These are phyloP conservation scores for Coracias cyanogaster DNA, from an alignment of 2,797 vertebrate species.

Conservation along the genomic window DNA sequence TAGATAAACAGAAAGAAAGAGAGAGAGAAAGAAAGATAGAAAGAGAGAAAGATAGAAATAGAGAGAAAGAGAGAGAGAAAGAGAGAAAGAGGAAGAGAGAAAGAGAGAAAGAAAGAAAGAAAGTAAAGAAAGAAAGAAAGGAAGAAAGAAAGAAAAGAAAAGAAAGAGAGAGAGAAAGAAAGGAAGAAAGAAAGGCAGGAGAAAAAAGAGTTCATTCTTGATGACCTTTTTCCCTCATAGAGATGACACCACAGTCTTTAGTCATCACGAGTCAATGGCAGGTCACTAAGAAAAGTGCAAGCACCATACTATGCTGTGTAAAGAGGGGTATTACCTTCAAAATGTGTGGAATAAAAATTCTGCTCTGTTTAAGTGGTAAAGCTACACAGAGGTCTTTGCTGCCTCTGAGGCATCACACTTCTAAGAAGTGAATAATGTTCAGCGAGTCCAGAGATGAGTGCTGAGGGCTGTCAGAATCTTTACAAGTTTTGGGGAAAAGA, in stretches of 20 bases:
- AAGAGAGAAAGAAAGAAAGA: no score
- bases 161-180: slow-evolving; percentile 58
- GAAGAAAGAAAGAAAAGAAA: no score
- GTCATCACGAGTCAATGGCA: not conserved
- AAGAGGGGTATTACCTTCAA: not conserved
- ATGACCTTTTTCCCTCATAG: not conserved
- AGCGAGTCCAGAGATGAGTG: not conserved
- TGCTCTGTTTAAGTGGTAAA: not conserved
- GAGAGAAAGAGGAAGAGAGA: no score
- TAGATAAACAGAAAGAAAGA: no score
- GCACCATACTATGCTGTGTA: not conserved
- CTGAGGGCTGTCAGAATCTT: not conserved
- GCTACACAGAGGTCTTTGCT: not conserved
- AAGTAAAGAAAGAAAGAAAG: no score
- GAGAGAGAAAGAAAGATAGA: no score
- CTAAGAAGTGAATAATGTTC: not conserved
- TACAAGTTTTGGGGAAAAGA: not conserved
- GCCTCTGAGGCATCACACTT: not conserved
- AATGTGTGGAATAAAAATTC: not conserved
- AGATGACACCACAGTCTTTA: not conserved
- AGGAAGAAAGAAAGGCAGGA: not conserved
- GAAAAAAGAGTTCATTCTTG: not conserved
- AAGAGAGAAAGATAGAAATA: no score
- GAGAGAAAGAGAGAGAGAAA: no score
- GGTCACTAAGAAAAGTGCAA: not conserved